These are phyloP conservation scores for Struthio camelus DNA, from an alignment of 2,113 vertebrate genomes.

Conservation along the genomic window DNA sequence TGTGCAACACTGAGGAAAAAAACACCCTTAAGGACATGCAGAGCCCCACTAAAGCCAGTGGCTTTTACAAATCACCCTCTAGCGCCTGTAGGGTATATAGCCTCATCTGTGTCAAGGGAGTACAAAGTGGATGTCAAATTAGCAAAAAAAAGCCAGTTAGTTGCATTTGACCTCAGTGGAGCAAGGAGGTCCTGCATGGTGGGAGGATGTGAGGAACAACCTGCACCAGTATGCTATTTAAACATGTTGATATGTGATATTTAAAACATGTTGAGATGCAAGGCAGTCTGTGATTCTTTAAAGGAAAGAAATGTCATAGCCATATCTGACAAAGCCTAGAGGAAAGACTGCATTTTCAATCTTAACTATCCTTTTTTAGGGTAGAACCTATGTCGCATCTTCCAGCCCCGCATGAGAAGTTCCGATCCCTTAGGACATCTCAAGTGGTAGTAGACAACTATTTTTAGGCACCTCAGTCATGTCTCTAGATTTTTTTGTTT, in stretches of 20 bases:
- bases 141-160: background rate
- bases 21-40: background rate
- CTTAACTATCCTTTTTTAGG: background rate
- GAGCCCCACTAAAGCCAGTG: background rate
- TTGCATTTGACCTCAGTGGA: background rate
- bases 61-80: background rate
- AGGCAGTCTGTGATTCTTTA: background rate
- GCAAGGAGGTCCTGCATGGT: background rate
- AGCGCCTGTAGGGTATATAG: background rate
- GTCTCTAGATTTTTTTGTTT: background rate
- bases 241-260: background rate
- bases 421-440: background rate
- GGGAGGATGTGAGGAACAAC: background rate
- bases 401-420: background rate
- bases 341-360: background rate
- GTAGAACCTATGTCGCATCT: background rate
- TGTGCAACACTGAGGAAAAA: background rate
- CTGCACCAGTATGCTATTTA: background rate
- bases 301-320: background rate
- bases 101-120: background rate
- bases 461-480: background rate
- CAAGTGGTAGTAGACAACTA: background rate
- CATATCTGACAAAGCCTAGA: background rate
- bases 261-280: background rate
- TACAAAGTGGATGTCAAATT: background rate